phyloP scores from a whole-genome alignment of 1,140 invertebrate species.

The Drosophila ananassae region DNA sequence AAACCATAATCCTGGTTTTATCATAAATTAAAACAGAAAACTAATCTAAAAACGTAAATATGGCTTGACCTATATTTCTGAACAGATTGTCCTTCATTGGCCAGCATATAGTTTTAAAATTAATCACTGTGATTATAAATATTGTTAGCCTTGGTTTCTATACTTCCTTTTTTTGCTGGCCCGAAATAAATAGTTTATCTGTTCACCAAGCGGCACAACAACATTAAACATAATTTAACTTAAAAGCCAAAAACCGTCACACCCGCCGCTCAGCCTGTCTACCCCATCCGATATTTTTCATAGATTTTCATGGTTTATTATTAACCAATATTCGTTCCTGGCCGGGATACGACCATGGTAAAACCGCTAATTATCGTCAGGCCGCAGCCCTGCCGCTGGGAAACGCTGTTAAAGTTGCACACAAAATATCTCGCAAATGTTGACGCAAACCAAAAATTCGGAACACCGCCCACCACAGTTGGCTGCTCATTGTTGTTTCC shows the following conservation, averaged over 20 bases:
- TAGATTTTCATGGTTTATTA: conserved; percentile 55
- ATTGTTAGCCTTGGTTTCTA: conserved; percentile 5
- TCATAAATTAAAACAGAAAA: neutral
- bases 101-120: conserved; percentile 31
- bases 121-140: conserved; percentile 44
- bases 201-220: conserved; percentile 7
- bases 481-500: conserved; percentile 28
- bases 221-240: conserved; percentile 37
- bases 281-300: conserved; percentile 15
- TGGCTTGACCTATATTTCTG: conserved; percentile 6
- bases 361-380: conserved; percentile 63
- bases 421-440: conserved; percentile 57
- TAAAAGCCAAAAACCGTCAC: conserved; percentile 30
- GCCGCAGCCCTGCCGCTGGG: conserved; percentile 9
- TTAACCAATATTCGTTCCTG: conserved; percentile 52
- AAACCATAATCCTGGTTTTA: neutral
- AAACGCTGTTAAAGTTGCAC: conserved; percentile 41
- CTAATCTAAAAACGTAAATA: conserved; percentile 7
- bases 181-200: conserved; percentile 34
- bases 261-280: neutral
- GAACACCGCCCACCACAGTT: conserved; percentile 6
- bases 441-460: conserved; percentile 34
- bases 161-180: neutral
- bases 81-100: conserved; percentile 13
- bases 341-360: conserved; percentile 17